These are phyloP conservation scores for Notamacropus eugenii DNA, from an alignment of 2,797 vertebrate genomes.

Conservation along the genomic window DNA sequence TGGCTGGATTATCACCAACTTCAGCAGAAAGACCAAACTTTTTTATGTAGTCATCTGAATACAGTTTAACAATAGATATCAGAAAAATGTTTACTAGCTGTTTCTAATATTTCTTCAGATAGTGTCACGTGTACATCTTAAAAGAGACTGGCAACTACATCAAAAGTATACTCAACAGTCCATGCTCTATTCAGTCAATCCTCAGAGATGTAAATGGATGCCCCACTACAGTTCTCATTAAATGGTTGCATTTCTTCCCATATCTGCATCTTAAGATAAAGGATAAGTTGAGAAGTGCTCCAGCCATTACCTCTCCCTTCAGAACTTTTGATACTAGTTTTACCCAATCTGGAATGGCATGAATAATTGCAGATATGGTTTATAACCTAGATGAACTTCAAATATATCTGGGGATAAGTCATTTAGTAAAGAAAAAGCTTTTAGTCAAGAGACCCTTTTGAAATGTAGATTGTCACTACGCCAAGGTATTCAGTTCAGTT, in stretches of 20 bases:
- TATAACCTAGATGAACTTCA: slow-evolving; percentile 80
- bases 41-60: slow-evolving; percentile 69
- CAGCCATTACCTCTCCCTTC: slow-evolving; percentile 67
- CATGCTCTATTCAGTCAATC: slow-evolving; percentile 72
- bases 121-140: slow-evolving; percentile 76
- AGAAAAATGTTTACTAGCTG: slow-evolving; percentile 76
- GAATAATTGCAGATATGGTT: slow-evolving; percentile 76
- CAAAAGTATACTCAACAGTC: slow-evolving; percentile 77
- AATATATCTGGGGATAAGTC: slow-evolving; percentile 77
- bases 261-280: slow-evolving; percentile 77
- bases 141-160: slow-evolving; percentile 80
- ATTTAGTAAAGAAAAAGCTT: slow-evolving; percentile 79
- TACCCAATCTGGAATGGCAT: slow-evolving; percentile 69
- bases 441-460: slow-evolving; percentile 78
- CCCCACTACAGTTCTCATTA: slow-evolving; percentile 65
- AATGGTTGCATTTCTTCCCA: slow-evolving; percentile 69
- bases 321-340: slow-evolving; percentile 74
- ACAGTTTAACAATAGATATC: slow-evolving; percentile 73
- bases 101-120: slow-evolving; percentile 81
- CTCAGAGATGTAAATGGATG: slow-evolving; percentile 79
- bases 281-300: slow-evolving; percentile 76
- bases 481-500: slow-evolving; percentile 74
- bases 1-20: slow-evolving; percentile 70
- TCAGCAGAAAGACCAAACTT: slow-evolving; percentile 72
- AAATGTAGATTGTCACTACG: slow-evolving; percentile 79